Evolutionary conservation across 2,113 vertebrate genomes (phyloP), one percentile per base, ranked within the genome.

Genomic region (Neodontobutis hainanensis): DNA sequence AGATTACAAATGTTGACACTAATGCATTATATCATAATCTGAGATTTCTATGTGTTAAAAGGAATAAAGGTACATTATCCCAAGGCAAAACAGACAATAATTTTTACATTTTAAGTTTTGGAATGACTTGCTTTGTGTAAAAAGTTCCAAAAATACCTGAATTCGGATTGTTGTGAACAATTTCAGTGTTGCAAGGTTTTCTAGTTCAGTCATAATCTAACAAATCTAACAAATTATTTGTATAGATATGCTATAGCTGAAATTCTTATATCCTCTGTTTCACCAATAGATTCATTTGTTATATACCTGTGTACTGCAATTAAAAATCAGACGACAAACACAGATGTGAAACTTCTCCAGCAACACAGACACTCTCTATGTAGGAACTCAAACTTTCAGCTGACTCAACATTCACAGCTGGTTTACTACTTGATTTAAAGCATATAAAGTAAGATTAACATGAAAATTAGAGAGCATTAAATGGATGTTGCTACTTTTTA

Each of bases 361-460:
- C 19, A 27, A 27, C 19, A 27, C 19, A 27, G 19, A 1, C 19
- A 27, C 19, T 27, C 19, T 27, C 19, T 27, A 4, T 10, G 11
- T 45, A 45, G 9, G 4, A 45, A 38, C 36, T 38, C 44, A 11
- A 5, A 11, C 44, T 43, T 65, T 48, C 42, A 65, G 48, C 55
- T 44, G 61, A 8, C 59, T 12, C 27, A 15, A 43, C 40, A 60
- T 57, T 67, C 64, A 64, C 34, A 16, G 52, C 35, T 68, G 73
- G 85, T 83, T 77, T 81, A 79, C 35, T 4, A 16, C 1, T 6
- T 5, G 50, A 75, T 60, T 45, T 34, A 15, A 73, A 40, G 2
- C 3, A 15, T 35, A 3, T 15, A 45, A 43, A 19, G 49, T 12
- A 50, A 35, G 44, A 47, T 8, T 6, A 2, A 35, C 16, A 14